Evolutionary conservation across 1,140 invertebrate species (phyloP), one percentile per base, ranked within the genome.

Genomic region (Drosophila nebulosa): DNA sequence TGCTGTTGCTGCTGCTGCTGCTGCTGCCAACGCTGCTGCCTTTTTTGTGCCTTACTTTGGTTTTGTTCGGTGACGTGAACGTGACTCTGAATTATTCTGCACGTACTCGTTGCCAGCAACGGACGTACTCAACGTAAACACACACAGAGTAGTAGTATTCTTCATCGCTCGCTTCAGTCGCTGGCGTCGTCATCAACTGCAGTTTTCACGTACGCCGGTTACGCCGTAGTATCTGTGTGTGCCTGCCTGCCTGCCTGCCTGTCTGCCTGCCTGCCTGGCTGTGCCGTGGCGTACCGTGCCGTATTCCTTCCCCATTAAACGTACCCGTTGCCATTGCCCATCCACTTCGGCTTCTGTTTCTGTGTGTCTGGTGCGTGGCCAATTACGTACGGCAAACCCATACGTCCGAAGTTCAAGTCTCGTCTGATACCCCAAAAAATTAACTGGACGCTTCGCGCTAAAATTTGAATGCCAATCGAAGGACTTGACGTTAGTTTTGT

Each of bases 41-140:
- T 74, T 72, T 79, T 72, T 90, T 79, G 59, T 79, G 81, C 74
- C 76, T 83, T 81, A 77, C 86, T 90, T 89, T 90, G 85, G 89
- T 90, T 90, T 90, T 89, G 85, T 90, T 90, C 89, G 88, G 88
- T 86, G 84, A 90, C 81, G 77, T 86, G 85, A 90, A 90, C 89
- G 85, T 89, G 79, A 88, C 79, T 83, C 74, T 88, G 81, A 79
- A 90, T 90, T 90, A 90, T 90, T 90, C 89, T 90, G 85, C 81
- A 88, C 85, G 85, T 88, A 90, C 69, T 89, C 89, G 86, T 90
- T 83, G 89, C 70, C 89, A 90, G 85, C 79, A 85, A 88, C 89
- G 89, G 89, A 90, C 89, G 89, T 88, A 90, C 42, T 74, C 66
- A 70, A 52, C 39, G 53, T 52, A 59, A 50, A 57, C 63, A 56